A percentile compares a stretch with the other conserved stretches of the same genome.
Conservation (phyloP, 2,113 vertebrate species). For the Salminus brasiliensis region DNA sequence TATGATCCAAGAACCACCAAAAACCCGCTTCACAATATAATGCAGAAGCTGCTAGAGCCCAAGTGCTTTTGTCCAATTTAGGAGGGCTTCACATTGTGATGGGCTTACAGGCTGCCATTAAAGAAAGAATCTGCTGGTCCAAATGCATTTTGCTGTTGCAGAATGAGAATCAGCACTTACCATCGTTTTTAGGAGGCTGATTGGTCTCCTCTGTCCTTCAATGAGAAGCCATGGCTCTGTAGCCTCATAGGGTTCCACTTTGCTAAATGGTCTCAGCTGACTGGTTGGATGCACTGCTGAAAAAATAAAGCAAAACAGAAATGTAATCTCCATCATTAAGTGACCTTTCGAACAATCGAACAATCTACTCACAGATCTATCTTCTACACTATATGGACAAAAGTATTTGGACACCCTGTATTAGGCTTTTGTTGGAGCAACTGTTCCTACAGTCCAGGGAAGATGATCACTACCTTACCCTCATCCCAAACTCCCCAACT, state of each 20-base stretch:
- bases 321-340: background rate
- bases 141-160: background rate
- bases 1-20: too few species aligned
- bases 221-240: conserved; percentile 78
- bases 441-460: too few species aligned
- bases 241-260: conserved; percentile 70
- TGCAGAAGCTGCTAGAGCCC: too few species aligned
- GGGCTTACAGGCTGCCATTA: too few species aligned
- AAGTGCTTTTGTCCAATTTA: too few species aligned
- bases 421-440: too few species aligned
- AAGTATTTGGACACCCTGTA: background rate
- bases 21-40: too few species aligned
- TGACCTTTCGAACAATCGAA: background rate
- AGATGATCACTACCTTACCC: too few species aligned
- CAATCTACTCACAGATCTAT: background rate
- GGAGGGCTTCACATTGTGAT: too few species aligned
- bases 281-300: conserved; percentile 38
- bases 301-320: conserved; percentile 24
- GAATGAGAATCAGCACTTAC: conserved; percentile 59
- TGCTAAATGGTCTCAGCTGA: conserved; percentile 61
- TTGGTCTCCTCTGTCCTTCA: conserved; percentile 77
- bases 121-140: too few species aligned
- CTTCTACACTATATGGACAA: too few species aligned
- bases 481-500: too few species aligned
- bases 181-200: conserved; percentile 68